Percentiles rank a stretch among this genome's conserved stretches.
phyloP scores from a whole-genome alignment of 1,140 invertebrate genomes.

The Formica exsecta region DNA sequence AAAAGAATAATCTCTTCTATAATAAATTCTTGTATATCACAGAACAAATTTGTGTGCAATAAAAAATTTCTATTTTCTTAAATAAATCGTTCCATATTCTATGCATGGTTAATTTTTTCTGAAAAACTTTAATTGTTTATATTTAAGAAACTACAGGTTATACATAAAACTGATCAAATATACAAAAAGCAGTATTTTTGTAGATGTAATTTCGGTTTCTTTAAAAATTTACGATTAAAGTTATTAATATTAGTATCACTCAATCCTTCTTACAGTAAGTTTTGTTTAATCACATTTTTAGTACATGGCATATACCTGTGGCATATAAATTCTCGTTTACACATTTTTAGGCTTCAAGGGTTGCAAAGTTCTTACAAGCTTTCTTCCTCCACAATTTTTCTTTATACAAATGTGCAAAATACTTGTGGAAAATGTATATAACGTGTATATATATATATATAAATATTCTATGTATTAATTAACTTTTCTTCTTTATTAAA shows the following conservation, averaged over 20 bases:
- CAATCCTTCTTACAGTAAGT: constrained; percentile 64
- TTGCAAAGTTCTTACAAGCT: constrained; percentile 72
- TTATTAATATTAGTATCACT: constrained; percentile 62
- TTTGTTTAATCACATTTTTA: constrained; percentile 59
- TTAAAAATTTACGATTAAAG: constrained; percentile 41
- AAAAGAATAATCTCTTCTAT: constrained; percentile 37
- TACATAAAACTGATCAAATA: constrained; percentile 40
- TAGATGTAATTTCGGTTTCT: constrained; percentile 52
- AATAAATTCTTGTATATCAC: constrained; percentile 51
- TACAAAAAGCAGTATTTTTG: constrained; percentile 9
- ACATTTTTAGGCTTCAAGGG: constrained; percentile 74
- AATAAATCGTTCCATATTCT: constrained; percentile 28
- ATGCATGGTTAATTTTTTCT: constrained; percentile 8
- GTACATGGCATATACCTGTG: constrained; percentile 76
- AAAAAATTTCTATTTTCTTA: constrained; percentile 54
- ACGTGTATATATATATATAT: constrained; percentile 76
- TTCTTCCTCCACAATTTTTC: constrained; percentile 70
- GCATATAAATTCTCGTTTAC: constrained; percentile 74
- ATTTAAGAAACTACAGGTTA: constrained; percentile 27
- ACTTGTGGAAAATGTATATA: constrained; percentile 85
- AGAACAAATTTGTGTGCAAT: constrained; percentile 40
- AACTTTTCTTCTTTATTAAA: neutral
- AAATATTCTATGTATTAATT: constrained; percentile 34
- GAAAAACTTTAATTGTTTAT: constrained; percentile 22
- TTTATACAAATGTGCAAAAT: constrained; percentile 86